phyloP scores from a whole-genome alignment of 2,113 vertebrate genomes.

The western clawed frog (Xenopus tropicalis) region UCB_Xtro_10.0 CM004451.2:64292501-64293000 shows the following conservation, averaged over 20 bases:
- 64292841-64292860: neutral
- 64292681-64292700: constrained; percentile 50
- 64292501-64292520: constrained; percentile 72
- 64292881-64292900: no score
- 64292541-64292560: constrained; percentile 55
- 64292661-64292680: constrained; percentile 32
- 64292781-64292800: constrained; percentile 1
- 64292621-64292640: neutral
- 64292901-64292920: no score
- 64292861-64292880: neutral
- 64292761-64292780: neutral
- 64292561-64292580: constrained; percentile 52
- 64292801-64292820: neutral
- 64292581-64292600: constrained; percentile 60
- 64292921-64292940: no score
- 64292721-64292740: constrained; percentile 58
- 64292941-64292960: no score
- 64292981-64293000: no score
- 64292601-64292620: constrained; percentile 2
- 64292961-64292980: no score
- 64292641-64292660: constrained; percentile 7
- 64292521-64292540: constrained; percentile 60
- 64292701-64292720: constrained; percentile 71
- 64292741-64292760: neutral
- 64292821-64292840: constrained; percentile 2